Percentiles rank a stretch among this genome's conserved stretches.
Conservation (phyloP, 2,113 vertebrate genomes). For the Thryonomys swinderianus region DNA sequence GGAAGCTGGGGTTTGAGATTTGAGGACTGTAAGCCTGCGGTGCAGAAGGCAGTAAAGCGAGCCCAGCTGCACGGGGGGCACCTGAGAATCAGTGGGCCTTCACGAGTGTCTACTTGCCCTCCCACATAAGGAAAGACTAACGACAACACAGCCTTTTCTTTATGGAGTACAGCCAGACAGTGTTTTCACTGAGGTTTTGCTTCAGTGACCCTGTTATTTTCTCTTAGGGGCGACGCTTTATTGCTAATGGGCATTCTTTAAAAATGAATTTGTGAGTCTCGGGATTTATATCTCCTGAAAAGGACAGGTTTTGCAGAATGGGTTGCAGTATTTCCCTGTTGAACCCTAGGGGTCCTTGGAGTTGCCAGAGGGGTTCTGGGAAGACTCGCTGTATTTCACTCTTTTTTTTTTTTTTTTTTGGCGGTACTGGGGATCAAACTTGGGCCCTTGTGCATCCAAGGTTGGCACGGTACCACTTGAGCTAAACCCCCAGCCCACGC, state of each 20-base stretch:
- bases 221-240: rapidly evolving
- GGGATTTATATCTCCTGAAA: background rate
- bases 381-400: background rate
- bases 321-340: background rate
- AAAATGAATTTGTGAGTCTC: background rate
- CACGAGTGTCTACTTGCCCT: too few relatives aligned
- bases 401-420: too few relatives aligned
- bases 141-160: background rate
- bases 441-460: too few relatives aligned
- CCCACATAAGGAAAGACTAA: background rate
- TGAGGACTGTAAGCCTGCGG: background rate
- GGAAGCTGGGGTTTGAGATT: background rate
- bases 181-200: background rate
- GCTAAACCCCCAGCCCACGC: too few relatives aligned
- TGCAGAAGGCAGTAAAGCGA: background rate
- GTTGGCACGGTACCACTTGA: too few relatives aligned
- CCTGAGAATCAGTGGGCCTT: rapidly evolving
- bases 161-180: background rate
- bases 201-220: rapidly evolving
- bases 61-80: background rate
- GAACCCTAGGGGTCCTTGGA: background rate
- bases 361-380: background rate
- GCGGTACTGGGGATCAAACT: too few relatives aligned
- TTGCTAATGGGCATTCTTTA: background rate
- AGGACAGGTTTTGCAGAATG: background rate